These are phyloP conservation scores for Eonycteris spelaea DNA, from an alignment of 2,113 vertebrate species.

Conservation along the genomic window DNA sequence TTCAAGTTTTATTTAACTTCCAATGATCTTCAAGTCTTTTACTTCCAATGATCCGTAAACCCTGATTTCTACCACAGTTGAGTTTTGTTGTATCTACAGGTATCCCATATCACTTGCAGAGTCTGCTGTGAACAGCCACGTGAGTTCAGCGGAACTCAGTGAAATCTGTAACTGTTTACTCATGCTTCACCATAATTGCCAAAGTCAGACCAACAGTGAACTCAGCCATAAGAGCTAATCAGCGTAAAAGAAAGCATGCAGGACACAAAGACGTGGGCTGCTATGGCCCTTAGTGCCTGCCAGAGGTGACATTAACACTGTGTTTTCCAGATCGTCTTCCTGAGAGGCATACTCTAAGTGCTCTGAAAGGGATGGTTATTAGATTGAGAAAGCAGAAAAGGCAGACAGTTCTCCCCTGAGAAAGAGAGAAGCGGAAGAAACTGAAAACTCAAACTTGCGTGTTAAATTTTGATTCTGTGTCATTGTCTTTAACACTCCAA, in stretches of 20 bases:
- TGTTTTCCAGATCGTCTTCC: not conserved
- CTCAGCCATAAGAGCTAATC: not conserved
- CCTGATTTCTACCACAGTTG: not conserved
- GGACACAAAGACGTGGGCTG: not conserved
- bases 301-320: not conserved
- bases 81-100: not conserved
- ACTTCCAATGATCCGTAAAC: not conserved
- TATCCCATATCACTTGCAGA: not conserved
- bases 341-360: not conserved
- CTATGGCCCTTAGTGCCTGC: not conserved
- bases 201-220: not conserved
- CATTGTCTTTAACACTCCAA: not conserved
- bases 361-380: not conserved
- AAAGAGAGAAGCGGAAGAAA: not conserved
- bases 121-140: not conserved
- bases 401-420: not conserved
- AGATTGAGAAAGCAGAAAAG: not conserved
- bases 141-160: not conserved
- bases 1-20: not conserved
- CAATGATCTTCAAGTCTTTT: not conserved
- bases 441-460: not conserved
- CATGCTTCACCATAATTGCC: not conserved
- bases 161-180: not conserved
- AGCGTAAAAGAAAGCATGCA: not conserved
- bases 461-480: not conserved